Conservation (phyloP, 2,113 vertebrate genomes). For the Panthera uncia region DNA sequence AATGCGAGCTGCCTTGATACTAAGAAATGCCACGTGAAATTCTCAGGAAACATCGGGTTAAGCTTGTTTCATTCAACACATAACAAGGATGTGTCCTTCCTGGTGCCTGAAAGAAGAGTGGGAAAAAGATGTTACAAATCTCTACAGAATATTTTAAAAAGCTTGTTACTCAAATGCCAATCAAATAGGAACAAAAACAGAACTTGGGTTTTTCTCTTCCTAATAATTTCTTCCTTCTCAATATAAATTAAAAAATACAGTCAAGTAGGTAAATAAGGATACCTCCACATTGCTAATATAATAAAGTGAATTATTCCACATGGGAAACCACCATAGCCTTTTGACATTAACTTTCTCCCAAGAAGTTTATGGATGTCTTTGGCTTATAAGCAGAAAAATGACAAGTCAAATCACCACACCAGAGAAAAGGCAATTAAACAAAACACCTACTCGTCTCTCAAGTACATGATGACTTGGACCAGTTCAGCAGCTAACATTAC, state of each 20-base stretch:
- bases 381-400: not conserved
- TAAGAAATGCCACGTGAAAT: not conserved
- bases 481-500: not conserved
- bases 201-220: not conserved
- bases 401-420: not conserved
- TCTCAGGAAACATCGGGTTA: not conserved
- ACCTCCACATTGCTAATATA: not conserved
- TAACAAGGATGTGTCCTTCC: not conserved
- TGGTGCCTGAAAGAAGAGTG: not conserved
- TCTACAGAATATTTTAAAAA: not conserved
- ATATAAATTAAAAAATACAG: not conserved
- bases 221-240: not conserved
- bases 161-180: not conserved
- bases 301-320: not conserved
- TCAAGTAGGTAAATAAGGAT: conserved; percentile 9
- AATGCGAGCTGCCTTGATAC: not conserved
- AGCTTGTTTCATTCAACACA: not conserved
- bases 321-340: not conserved
- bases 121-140: not conserved
- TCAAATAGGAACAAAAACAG: not conserved
- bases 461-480: not conserved
- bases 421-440: conserved; percentile 27
- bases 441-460: conserved; percentile 27
- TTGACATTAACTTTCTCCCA: not conserved
- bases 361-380: not conserved